phyloP scores from a whole-genome alignment of 1,140 invertebrate species.

The Zaprionus camerounensis region DNA sequence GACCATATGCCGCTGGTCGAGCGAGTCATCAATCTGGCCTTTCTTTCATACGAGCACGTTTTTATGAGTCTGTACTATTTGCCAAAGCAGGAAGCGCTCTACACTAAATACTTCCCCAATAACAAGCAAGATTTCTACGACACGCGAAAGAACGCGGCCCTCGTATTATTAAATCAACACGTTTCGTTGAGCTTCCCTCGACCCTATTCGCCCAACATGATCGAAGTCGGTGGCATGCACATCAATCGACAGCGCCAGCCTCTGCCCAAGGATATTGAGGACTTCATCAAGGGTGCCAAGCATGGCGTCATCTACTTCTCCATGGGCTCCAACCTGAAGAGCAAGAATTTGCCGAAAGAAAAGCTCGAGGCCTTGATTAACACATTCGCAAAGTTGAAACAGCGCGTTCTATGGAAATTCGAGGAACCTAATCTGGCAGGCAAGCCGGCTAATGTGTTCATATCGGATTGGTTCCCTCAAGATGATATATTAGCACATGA shows the following conservation, averaged over 20 bases:
- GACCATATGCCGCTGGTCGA: constrained; percentile 84
- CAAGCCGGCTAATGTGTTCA: constrained; percentile 87
- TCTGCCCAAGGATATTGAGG: constrained; percentile 84
- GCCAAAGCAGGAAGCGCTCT: constrained; percentile 78
- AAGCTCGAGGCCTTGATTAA: constrained; percentile 85
- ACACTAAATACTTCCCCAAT: constrained; percentile 79
- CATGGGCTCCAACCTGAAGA: constrained; percentile 87
- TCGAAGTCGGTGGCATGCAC: constrained; percentile 87
- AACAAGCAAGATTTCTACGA: constrained; percentile 69
- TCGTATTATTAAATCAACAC: constrained; percentile 86
- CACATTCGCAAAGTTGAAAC: constrained; percentile 86
- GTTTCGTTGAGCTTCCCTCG: constrained; percentile 85
- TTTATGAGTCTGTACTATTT: constrained; percentile 58
- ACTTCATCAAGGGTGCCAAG: constrained; percentile 86
- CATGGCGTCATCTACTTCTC: constrained; percentile 87
- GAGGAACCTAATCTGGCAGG: constrained; percentile 86
- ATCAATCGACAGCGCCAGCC: constrained; percentile 76
- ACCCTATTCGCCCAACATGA: constrained; percentile 85
- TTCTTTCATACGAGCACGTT: constrained; percentile 57
- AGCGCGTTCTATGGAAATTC: constrained; percentile 89
- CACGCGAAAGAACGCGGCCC: constrained; percentile 83
- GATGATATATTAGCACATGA: constrained; percentile 89
- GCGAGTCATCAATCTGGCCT: constrained; percentile 83
- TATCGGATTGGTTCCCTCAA: constrained; percentile 90
- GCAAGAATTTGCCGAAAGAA: constrained; percentile 85